Evolutionary conservation across 1,140 invertebrate species (phyloP), one percentile per base, ranked within the genome.

Genomic region (Solen grandis): DNA sequence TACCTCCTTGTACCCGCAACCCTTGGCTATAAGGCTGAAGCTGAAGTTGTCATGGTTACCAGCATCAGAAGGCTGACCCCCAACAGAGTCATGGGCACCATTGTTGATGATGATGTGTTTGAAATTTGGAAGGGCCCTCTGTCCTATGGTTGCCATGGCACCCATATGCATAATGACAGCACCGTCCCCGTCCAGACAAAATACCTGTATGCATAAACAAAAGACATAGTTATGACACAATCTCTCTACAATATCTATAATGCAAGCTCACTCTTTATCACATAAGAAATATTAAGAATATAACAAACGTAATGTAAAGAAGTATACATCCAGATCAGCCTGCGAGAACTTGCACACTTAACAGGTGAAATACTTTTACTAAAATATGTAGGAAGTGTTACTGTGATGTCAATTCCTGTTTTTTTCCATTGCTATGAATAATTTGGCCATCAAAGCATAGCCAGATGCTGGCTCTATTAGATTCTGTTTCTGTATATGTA

Each of bases 111-210:
- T 85, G 22, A 93, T 89, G 77, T 93, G 93, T 63, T 90, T 91
- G 41, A 93, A 91, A 70, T 93, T 93, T 10, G 83, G 27, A 14
- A 88, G 86, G 1, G 70, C 70, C 14, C 83, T 77, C 80, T 92
- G 91, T 36, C 90, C 93, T 29, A 93, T 88, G 3, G 90, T 92
- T 33, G 92, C 91, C 70, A 93, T 70, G 52, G 90, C 72, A 46
- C 93, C 92, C 91, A 93, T 91, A 78, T 93, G 93, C 93, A 93
- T 93, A 8, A 93, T 89, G 2, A 90, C 87, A 57, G 92, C 86
- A 13, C 93, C 93, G 86, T 93, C 93, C 8, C 93, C 93, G 86
- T 93, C 93, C 27, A 93, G 65, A 81, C 92, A 92, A 63, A 91
- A 90, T 1, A 93, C 86, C 89, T 92, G 81, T 13, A 78, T 16